A percentile compares a stretch with the other conserved stretches of the same genome.
Evolutionary conservation across 2,797 vertebrate genomes (phyloP).

Genomic region (Oreochromis mossambicus): DNA sequence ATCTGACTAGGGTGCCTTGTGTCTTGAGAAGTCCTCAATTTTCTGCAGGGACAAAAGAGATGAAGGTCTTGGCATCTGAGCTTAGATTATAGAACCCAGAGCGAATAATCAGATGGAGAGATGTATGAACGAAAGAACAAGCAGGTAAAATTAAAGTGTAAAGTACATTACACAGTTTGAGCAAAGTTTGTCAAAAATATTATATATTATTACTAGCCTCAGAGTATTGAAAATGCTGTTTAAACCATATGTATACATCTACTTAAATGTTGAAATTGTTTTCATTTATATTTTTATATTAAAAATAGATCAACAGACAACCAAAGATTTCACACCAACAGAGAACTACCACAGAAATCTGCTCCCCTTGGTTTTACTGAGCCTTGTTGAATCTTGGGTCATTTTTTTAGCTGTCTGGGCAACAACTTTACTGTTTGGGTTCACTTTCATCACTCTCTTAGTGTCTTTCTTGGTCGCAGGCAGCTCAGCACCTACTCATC

Average conservation of each 20-base stretch:
- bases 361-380: not conserved
- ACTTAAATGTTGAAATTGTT: not conserved
- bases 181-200: not conserved
- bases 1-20: not conserved
- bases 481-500: not conserved
- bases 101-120: rapidly evolving
- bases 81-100: not conserved
- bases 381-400: not conserved
- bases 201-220: not conserved
- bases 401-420: not conserved
- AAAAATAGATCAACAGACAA: not conserved
- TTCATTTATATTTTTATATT: not conserved
- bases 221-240: not conserved
- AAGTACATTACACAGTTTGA: not conserved
- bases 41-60: not conserved
- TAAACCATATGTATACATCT: not conserved
- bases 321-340: not conserved
- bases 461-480: not conserved
- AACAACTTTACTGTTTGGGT: not conserved
- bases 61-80: not conserved
- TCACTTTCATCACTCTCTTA: not conserved
- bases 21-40: not conserved
- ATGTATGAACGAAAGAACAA: not conserved
- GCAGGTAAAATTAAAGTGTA: not conserved
- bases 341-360: not conserved